Conservation (phyloP, 2,888 invertebrate genomes). For the Galerucella nymphaeae region DNA sequence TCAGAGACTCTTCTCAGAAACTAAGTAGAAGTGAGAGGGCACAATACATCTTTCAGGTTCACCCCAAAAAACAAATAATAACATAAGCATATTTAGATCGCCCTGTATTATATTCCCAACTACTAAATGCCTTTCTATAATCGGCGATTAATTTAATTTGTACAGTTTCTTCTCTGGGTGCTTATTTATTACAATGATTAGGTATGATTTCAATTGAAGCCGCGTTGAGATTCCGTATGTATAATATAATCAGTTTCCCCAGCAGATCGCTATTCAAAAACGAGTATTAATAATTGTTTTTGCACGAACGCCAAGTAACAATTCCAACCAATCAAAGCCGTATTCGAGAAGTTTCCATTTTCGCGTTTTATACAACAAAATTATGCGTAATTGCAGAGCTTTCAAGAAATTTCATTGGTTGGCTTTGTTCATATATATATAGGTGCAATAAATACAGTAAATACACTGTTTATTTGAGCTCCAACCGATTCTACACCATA, state of each 20-base stretch:
- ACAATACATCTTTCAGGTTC: too few relatives aligned
- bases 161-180: background rate
- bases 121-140: background rate
- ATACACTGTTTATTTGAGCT: slow-evolving; percentile 33
- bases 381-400: slow-evolving; percentile 34
- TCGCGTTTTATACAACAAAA: slow-evolving; percentile 30
- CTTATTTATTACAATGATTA: background rate
- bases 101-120: background rate
- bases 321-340: slow-evolving; percentile 29
- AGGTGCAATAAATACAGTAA: slow-evolving; percentile 35
- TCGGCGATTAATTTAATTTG: slow-evolving; percentile 5
- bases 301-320: slow-evolving; percentile 25
- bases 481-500: slow-evolving; percentile 30
- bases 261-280: slow-evolving; percentile 19
- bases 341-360: slow-evolving; percentile 27
- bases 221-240: slow-evolving; percentile 7
- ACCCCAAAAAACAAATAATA: too few relatives aligned
- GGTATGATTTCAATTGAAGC: background rate
- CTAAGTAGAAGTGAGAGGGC: too few relatives aligned
- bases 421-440: slow-evolving; percentile 30
- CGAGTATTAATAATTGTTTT: slow-evolving; percentile 27
- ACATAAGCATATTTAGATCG: background rate
- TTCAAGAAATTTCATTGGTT: slow-evolving; percentile 25
- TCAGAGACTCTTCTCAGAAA: too few relatives aligned
- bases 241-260: slow-evolving; percentile 5